A percentile compares a stretch with the other conserved stretches of the same genome.
phyloP scores from a whole-genome alignment of 1,140 invertebrate genomes.

The Streblospio benedicti region DNA sequence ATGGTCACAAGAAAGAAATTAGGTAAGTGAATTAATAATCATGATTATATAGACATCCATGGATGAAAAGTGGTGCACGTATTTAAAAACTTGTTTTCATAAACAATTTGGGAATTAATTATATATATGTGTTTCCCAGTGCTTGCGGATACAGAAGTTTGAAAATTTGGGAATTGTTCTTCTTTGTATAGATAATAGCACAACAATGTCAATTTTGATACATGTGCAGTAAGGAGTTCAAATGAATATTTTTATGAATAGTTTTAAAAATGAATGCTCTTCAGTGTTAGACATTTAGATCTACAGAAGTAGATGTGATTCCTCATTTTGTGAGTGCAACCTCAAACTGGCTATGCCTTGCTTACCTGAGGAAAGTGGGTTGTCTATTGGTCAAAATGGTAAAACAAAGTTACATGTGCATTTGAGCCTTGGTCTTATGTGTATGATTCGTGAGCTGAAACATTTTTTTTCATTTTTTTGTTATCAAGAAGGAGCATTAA shows the following conservation, averaged over 20 bases:
- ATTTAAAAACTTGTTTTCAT: neutral
- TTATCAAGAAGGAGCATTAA: no score
- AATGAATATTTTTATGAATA: no score
- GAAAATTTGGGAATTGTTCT: neutral
- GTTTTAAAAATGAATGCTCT: no score
- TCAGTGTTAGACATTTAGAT: no score
- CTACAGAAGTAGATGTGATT: no score
- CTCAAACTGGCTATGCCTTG: no score
- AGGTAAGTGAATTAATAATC: constrained; percentile 53
- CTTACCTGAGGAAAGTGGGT: no score
- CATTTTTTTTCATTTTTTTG: neutral
- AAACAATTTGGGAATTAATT: neutral
- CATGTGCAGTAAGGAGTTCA: no score
- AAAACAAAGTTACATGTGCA: neutral
- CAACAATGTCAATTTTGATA: no score
- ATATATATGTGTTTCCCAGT: neutral
- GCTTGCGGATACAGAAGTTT: neutral
- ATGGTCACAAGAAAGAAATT: constrained; percentile 71
- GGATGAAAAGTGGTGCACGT: neutral
- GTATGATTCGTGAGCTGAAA: neutral
- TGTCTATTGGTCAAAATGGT: neutral
- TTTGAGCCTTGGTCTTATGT: neutral
- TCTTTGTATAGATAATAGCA: neutral
- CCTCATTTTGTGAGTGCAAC: no score
- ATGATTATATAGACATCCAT: neutral